phyloP scores from a whole-genome alignment of 2,888 invertebrate genomes.

The Acleris laterana region DNA sequence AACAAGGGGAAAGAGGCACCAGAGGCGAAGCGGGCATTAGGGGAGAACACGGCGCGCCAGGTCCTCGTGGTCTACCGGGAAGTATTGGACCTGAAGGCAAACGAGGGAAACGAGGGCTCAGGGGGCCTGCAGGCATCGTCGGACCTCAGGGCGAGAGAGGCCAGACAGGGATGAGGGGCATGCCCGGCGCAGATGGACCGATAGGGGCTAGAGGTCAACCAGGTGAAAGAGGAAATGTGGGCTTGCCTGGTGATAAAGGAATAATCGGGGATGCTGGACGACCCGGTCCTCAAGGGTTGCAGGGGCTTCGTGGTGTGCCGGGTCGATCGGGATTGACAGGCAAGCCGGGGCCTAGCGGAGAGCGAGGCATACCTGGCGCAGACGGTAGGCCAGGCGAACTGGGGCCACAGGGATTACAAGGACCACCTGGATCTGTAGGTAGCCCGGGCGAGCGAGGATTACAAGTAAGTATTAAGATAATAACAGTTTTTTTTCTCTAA shows the following conservation, averaged over 20 bases:
- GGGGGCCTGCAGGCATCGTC: constrained; percentile 89
- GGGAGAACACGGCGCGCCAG: constrained; percentile 89
- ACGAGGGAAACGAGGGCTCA: constrained; percentile 90
- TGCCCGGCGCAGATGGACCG: constrained; percentile 91
- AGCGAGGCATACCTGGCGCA: constrained; percentile 90
- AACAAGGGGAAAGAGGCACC: constrained; percentile 90
- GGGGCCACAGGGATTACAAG: constrained; percentile 91
- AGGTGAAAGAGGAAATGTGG: constrained; percentile 87
- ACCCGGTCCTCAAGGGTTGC: constrained; percentile 87
- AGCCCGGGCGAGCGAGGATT: constrained; percentile 91
- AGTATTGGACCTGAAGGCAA: constrained; percentile 90
- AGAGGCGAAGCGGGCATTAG: constrained; percentile 92
- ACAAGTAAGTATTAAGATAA: constrained; percentile 74
- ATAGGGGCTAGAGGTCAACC: constrained; percentile 89
- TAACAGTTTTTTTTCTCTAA: no score
- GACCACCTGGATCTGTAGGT: constrained; percentile 91
- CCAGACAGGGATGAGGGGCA: constrained; percentile 85
- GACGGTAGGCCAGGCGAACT: constrained; percentile 94
- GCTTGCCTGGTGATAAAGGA: constrained; percentile 84
- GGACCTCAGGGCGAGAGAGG: constrained; percentile 91
- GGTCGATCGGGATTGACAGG: constrained; percentile 90
- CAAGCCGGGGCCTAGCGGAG: constrained; percentile 88
- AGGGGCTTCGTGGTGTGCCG: constrained; percentile 86
- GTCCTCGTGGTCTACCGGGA: constrained; percentile 91
- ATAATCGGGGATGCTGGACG: constrained; percentile 85